A percentile compares a stretch with the other conserved stretches of the same genome.
These are phyloP conservation scores for Pollimyrus isidori DNA, from an alignment of 2,113 vertebrate species.

Conservation along the genomic window DNA sequence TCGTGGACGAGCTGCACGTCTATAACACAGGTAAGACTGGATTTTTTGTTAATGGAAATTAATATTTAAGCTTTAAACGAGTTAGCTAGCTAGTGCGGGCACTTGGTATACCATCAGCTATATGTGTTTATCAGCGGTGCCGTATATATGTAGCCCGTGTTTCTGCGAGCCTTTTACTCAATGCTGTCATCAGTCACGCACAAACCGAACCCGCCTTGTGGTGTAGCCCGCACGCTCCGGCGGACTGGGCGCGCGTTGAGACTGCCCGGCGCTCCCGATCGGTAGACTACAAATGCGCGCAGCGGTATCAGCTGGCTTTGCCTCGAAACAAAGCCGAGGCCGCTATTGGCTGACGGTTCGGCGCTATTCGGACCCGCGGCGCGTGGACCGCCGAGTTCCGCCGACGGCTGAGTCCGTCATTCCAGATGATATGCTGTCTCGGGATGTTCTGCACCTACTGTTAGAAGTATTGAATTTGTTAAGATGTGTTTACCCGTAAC, in stretches of 20 bases:
- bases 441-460: neutral
- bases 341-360: neutral
- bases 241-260: neutral
- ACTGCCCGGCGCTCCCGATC: neutral
- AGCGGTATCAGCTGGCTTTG: neutral
- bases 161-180: neutral
- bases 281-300: neutral
- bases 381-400: neutral
- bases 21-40: conserved; percentile 71
- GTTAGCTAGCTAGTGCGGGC: neutral
- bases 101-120: neutral
- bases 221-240: neutral
- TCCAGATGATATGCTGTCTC: neutral
- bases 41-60: neutral
- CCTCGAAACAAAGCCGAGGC: neutral
- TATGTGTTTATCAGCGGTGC: neutral
- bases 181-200: neutral
- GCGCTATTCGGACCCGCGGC: neutral
- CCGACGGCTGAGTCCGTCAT: neutral
- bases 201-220: neutral
- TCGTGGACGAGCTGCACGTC: conserved; percentile 79
- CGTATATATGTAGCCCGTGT: neutral
- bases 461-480: neutral
- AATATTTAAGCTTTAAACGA: neutral
- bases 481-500: neutral